Conservation (phyloP, 2,888 invertebrate species). For the Leptura quadrifasciata region DNA sequence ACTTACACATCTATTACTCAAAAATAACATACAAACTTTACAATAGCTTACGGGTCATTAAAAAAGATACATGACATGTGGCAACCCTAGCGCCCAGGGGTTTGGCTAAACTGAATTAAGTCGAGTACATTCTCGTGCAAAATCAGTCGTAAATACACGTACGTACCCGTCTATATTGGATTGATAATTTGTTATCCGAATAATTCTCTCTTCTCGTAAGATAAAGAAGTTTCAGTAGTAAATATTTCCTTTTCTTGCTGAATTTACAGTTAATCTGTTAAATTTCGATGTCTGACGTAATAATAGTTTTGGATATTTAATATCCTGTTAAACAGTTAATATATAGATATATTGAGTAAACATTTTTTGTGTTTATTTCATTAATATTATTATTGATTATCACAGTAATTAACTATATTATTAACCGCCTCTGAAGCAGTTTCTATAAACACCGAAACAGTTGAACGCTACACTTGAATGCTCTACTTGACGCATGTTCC, state of each 20-base stretch:
- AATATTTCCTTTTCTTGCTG: background rate
- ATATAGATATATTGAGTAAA: no score
- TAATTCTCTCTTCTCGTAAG: background rate
- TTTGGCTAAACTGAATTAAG: conserved; percentile 54
- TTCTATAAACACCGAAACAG: no score
- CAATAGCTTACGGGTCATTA: conserved; percentile 57
- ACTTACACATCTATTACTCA: conserved; percentile 47
- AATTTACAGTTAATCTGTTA: no score
- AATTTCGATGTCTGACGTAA: no score
- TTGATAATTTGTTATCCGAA: background rate
- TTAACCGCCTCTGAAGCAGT: no score
- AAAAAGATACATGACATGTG: conserved; percentile 59
- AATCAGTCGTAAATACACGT: background rate
- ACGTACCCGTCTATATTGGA: background rate
- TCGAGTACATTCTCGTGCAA: conserved; percentile 46
- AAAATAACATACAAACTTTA: conserved; percentile 55
- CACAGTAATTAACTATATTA: no score
- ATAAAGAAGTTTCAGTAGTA: background rate
- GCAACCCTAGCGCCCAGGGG: conserved; percentile 52
- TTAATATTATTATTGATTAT: no score
- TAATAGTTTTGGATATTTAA: no score
- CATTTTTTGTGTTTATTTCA: no score
- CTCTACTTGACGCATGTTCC: no score
- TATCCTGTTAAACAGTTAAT: no score
- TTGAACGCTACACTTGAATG: no score